These are phyloP conservation scores for Pteronura brasiliensis DNA, from an alignment of 2,113 vertebrate genomes.

Conservation along the genomic window DNA sequence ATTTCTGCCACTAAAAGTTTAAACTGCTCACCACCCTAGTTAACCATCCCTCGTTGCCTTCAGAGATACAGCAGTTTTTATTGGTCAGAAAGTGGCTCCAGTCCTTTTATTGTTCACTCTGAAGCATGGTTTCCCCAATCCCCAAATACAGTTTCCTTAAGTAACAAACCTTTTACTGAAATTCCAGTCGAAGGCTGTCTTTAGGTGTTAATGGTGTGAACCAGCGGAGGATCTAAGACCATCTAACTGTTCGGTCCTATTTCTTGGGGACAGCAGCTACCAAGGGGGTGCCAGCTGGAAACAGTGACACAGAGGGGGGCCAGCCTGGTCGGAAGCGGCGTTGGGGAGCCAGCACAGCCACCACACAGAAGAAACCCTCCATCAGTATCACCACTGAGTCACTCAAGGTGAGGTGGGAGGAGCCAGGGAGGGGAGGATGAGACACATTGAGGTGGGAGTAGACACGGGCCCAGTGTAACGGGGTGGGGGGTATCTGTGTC, in stretches of 20 bases:
- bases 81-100: background rate
- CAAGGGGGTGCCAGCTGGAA: slow-evolving; percentile 78
- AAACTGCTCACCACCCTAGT: background rate
- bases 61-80: background rate
- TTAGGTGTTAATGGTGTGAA: slow-evolving; percentile 17
- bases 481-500: slow-evolving; percentile 79
- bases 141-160: background rate
- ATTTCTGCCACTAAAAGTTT: background rate
- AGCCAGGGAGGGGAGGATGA: slow-evolving; percentile 61
- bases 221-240: slow-evolving; percentile 18
- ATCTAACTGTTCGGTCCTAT: slow-evolving; percentile 66
- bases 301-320: slow-evolving; percentile 83
- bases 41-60: background rate
- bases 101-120: slow-evolving; percentile 3
- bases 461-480: slow-evolving; percentile 77
- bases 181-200: background rate
- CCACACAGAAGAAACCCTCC: slow-evolving; percentile 93
- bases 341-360: slow-evolving; percentile 93
- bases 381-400: slow-evolving; percentile 96
- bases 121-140: background rate
- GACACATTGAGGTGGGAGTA: slow-evolving; percentile 21
- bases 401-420: slow-evolving; percentile 87
- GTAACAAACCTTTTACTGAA: slow-evolving; percentile 42
- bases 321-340: slow-evolving; percentile 90
- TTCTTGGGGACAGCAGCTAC: slow-evolving; percentile 72